These are phyloP conservation scores for Nephrotoma appendiculata DNA, from an alignment of 2,888 invertebrate species.

Conservation along the genomic window DNA sequence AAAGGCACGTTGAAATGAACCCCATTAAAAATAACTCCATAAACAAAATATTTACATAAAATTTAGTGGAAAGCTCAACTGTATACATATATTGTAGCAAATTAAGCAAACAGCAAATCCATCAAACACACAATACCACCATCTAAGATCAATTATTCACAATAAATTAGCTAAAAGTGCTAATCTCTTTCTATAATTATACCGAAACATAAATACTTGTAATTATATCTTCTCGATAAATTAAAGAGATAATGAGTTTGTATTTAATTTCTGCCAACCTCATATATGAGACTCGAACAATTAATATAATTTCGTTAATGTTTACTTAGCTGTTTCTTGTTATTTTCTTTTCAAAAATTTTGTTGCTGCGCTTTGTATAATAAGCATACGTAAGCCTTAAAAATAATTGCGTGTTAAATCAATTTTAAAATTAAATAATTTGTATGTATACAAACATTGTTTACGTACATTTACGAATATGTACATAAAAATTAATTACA, in stretches of 20 bases:
- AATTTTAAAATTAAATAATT: neutral
- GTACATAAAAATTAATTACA: neutral
- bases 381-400: neutral
- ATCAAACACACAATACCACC: neutral
- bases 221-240: neutral
- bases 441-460: neutral
- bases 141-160: neutral
- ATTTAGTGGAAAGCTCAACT: no score
- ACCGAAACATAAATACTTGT: neutral
- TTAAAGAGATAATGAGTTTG: neutral
- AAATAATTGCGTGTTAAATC: neutral
- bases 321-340: neutral
- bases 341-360: neutral
- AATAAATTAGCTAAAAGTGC: neutral
- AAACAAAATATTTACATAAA: no score
- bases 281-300: neutral
- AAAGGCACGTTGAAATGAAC: no score
- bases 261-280: neutral
- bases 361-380: neutral
- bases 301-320: neutral
- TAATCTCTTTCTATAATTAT: neutral
- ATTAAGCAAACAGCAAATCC: neutral
- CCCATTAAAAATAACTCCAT: no score
- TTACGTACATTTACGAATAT: neutral
- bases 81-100: no score